Evolutionary conservation across 2,888 invertebrate species (phyloP).

Genomic region (Ryuthela nishihirai): DNA sequence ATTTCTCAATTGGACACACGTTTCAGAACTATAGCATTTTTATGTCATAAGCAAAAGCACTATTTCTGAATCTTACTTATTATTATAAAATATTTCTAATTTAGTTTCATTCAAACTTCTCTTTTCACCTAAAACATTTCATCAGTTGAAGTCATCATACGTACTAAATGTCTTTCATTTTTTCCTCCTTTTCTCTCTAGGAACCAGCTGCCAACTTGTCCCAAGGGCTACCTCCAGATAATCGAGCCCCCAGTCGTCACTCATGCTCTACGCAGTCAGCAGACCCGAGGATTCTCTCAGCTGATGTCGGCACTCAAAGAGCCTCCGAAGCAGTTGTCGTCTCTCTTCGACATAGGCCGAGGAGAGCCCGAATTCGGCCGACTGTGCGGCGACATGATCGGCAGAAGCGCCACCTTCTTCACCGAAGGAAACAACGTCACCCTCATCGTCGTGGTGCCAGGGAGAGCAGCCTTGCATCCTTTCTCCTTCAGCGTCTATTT

Average conservation of each 20-base stretch:
- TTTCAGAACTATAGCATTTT: no score
- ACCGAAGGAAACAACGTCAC: constrained; percentile 70
- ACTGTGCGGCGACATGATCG: constrained; percentile 38
- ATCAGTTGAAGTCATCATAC: no score
- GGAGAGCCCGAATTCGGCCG: constrained; percentile 33
- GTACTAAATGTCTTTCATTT: neutral
- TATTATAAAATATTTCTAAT: no score
- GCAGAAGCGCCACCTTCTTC: constrained; percentile 32
- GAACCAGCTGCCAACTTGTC: constrained; percentile 12
- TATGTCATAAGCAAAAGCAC: no score
- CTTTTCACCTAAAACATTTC: no score
- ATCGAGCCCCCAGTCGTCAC: constrained; percentile 31
- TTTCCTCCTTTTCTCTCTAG: neutral
- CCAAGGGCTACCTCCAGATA: constrained; percentile 32
- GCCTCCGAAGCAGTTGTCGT: constrained; percentile 30
- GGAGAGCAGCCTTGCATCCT: constrained; percentile 66
- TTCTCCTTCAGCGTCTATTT: constrained; percentile 61
- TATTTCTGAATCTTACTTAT: no score
- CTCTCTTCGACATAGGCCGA: constrained; percentile 24
- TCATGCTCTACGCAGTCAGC: constrained; percentile 31
- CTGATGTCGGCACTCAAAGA: constrained; percentile 39
- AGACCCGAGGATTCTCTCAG: constrained; percentile 38
- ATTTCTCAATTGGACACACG: no score
- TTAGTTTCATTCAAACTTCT: no score
- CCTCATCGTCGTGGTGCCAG: constrained; percentile 59